Percentiles rank a stretch among this genome's conserved stretches.
Evolutionary conservation across 2,888 invertebrate genomes (phyloP).

Genomic region (Thymelicus sylvestris): DNA sequence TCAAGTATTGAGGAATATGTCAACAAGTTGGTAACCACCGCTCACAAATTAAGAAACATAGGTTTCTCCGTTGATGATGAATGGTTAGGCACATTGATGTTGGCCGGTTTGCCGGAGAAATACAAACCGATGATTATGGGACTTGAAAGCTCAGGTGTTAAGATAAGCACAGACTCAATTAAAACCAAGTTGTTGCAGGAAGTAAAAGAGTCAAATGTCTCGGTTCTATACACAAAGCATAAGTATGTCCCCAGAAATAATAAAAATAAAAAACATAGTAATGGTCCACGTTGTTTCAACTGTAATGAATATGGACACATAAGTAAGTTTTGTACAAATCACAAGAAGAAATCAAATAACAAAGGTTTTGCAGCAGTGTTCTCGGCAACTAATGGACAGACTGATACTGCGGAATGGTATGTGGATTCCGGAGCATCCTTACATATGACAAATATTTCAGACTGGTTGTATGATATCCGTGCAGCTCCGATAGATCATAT

Average conservation of each 20-base stretch:
- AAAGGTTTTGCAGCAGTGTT: too few species aligned
- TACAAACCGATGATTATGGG: background rate
- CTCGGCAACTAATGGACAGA: too few species aligned
- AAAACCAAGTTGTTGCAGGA: too few species aligned
- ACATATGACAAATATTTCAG: conserved; percentile 15
- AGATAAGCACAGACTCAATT: background rate
- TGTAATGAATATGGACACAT: too few species aligned
- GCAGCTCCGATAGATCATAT: background rate
- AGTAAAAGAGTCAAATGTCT: background rate
- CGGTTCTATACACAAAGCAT: too few species aligned
- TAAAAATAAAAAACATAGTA: background rate
- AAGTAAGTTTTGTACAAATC: background rate
- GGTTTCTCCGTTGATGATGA: background rate
- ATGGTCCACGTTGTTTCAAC: too few species aligned
- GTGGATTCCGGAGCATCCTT: conserved; percentile 21
- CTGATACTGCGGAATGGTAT: conserved; percentile 1
- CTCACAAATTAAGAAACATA: background rate
- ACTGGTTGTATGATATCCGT: conserved; percentile 15
- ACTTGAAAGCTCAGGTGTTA: background rate
- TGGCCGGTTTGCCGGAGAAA: background rate
- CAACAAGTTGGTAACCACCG: background rate
- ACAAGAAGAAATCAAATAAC: too few species aligned
- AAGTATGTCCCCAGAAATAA: too few species aligned
- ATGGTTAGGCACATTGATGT: background rate
- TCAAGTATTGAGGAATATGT: background rate